Base-by-base conservation (phyloP, 2,888 invertebrate species). In the Abrostola tripartita region DNA sequence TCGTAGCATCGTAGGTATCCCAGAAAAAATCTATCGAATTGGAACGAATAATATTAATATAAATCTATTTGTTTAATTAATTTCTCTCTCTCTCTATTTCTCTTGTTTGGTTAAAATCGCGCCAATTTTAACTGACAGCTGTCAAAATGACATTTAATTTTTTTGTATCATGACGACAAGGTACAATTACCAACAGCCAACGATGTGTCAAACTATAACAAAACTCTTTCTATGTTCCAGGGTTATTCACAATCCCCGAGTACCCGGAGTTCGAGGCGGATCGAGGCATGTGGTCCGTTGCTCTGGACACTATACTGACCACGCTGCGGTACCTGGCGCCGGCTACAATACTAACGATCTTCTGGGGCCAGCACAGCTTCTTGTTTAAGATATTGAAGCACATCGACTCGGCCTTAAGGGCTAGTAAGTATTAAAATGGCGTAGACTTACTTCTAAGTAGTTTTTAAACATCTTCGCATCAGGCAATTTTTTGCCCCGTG, bases 281-380 rank as follows among this genome's bases (percentile, higher is more conserved):
- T 79, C 90, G 85, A 83, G 94, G 94, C 85, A 95, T 95, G 95
- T 95, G 93, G 95, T 91, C 94, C 69, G 84, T 91, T 68, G 92
- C 92, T 64, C 80, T 94, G 59, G 90, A 92, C 78, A 89, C 89
- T 54, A 86, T 95, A 68, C 76, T 94, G 78, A 94, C 95, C 68
- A 94, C 95, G 75, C 89, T 95, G 73, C 95, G 95, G 81, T 91
- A 95, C 83, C 87, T 96, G 70, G 92, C 96, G 71, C 96, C 96
- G 70, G 91, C 95, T 49, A 95, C 95, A 7, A 87, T 96, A 38
- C 89, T 96, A 52, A 94, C 95, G 0, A 80, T 95, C 37, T 89
- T 96, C 82, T 95, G 95, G 93, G 94, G 95, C 37, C 94, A 95
- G 69, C 95, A 95, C 82, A 94, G 95, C 76, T 92, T 95, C 81